These are phyloP conservation scores for Brachypodius melanocephalos DNA, from an alignment of 2,113 vertebrate species.

Conservation along the genomic window DNA sequence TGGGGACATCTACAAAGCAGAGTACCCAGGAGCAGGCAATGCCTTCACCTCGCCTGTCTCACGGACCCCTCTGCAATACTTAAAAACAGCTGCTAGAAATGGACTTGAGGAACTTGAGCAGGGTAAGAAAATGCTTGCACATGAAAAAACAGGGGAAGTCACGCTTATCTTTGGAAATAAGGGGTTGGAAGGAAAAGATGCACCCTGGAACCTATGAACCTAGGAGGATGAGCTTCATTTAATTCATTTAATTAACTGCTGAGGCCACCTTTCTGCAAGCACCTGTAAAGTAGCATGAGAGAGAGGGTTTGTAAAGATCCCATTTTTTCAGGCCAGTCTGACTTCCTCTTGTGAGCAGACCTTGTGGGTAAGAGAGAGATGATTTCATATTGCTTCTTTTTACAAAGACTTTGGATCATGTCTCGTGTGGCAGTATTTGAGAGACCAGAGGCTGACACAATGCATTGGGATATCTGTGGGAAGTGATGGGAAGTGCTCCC, in stretches of 20 bases:
- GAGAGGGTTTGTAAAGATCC: background rate
- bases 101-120: background rate
- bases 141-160: background rate
- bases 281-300: background rate
- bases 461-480: background rate
- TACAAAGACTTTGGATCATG: background rate
- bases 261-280: background rate
- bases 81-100: background rate
- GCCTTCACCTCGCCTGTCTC: background rate
- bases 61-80: background rate
- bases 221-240: background rate
- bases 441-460: background rate
- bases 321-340: background rate
- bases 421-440: background rate
- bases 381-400: background rate
- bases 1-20: background rate
- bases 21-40: background rate
- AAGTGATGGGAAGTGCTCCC: background rate
- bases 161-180: background rate
- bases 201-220: background rate
- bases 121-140: background rate
- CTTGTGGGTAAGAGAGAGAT: background rate
- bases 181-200: background rate
- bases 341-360: background rate
- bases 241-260: too few relatives aligned